These are phyloP conservation scores for Eustalomyia histrio DNA, from an alignment of 2,888 invertebrate species.

Conservation along the genomic window DNA sequence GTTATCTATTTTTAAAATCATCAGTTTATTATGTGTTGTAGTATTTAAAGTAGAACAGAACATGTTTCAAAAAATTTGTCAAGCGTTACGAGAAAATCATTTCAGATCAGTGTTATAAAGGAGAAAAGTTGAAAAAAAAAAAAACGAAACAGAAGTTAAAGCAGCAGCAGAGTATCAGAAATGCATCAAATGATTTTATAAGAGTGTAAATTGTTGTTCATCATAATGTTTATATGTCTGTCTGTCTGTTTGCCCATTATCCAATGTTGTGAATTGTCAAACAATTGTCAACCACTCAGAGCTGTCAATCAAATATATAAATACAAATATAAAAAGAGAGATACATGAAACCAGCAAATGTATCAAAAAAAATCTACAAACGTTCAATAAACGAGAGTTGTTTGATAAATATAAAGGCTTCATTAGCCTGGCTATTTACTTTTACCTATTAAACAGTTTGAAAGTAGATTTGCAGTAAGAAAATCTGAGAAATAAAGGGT, in stretches of 20 bases:
- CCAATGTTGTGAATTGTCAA: conserved; percentile 74
- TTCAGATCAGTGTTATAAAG: conserved; percentile 66
- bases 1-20: conserved; percentile 27
- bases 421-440: too few species aligned
- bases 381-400: not conserved
- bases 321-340: conserved; percentile 54
- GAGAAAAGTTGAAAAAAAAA: too few species aligned
- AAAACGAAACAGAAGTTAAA: too few species aligned
- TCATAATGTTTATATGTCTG: conserved; percentile 28
- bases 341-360: conserved; percentile 62
- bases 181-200: conserved; percentile 46
- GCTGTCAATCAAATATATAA: conserved; percentile 77
- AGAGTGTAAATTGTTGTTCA: conserved; percentile 48
- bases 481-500: too few species aligned
- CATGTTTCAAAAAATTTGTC: conserved; percentile 73
- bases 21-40: conserved; percentile 27
- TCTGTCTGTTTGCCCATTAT: conserved; percentile 58
- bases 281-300: conserved; percentile 78
- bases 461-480: too few species aligned
- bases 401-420: not conserved
- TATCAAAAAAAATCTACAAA: conserved; percentile 36
- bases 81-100: conserved; percentile 76
- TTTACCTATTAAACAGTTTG: too few species aligned
- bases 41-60: conserved; percentile 58
- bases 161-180: conserved; percentile 20